Evolutionary conservation across 2,888 invertebrate species (phyloP), one percentile per base, ranked within the genome.

Genomic region (Altica lythri): DNA sequence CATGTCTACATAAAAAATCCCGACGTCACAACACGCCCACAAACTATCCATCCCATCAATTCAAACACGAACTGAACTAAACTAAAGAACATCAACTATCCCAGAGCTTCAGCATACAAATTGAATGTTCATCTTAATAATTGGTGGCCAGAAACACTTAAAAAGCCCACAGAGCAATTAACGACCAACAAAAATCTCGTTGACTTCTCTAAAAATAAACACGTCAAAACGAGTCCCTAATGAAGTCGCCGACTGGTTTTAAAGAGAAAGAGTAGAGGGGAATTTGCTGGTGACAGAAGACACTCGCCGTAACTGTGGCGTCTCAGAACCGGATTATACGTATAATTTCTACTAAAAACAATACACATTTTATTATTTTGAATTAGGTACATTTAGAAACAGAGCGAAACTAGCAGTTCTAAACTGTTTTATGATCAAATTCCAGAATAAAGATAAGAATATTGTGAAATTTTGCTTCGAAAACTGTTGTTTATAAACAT

Each of bases 161-260:
- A 47, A 51, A 47, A 34, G 18, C 42, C 42, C 42, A 32, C 34
- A 37, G 40, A 42, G 51, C 37, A 55, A 55, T 51, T 55, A 51
- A 51, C 46, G 25, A 34, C 34, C 60, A 55, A 53, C 57, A 63
- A 62, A 64, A 66, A 63, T 67, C 65, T 64, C 61, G 61, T 65
- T 65, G 57, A 65, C 61, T 60, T 61, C 57, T 64, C 67, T 56
- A 59, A 68, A 70, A 70, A 70, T 69, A 69, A 67, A 68, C 54
- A 67, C 65, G 68, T 70, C 70, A 66, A 66, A 68, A 66, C 66
- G 64, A 46, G 48, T 40, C 43, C 30, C 14, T 53, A 53, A 57
- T 50, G 53, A 56, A 30, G 48, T 49, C 48, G 50, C 32, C 49
- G 37, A 29, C 27, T 22, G 40, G 13, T 13, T 40, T 13, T 10